Conservation (phyloP, 1,140 invertebrate genomes). For the Drosophila pachea region DNA sequence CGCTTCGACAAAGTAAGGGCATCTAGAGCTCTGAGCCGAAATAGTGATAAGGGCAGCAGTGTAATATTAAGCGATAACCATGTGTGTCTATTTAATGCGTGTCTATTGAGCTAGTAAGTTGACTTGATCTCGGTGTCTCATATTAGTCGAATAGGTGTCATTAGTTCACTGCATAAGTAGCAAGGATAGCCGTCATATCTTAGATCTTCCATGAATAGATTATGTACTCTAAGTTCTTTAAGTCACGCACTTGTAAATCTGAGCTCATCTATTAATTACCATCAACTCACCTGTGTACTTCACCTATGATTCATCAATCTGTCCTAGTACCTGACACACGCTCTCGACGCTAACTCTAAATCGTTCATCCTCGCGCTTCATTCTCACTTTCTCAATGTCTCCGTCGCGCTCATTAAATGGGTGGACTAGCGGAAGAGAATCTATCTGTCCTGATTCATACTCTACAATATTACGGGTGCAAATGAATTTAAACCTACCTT, state of each 20-base stretch:
- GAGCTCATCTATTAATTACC: constrained; percentile 14
- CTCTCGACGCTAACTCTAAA: not conserved
- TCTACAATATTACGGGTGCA: constrained; percentile 45
- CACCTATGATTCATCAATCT: constrained; percentile 44
- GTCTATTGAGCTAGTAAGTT: not conserved
- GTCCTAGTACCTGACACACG: constrained; percentile 67
- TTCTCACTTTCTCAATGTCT: constrained; percentile 5
- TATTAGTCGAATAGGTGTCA: not conserved
- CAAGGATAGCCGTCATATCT: constrained; percentile 63
- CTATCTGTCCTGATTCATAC: not conserved
- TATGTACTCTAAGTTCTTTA: constrained; percentile 25
- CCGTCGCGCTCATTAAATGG: not conserved
- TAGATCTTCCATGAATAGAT: constrained; percentile 67
- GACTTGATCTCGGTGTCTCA: not conserved
- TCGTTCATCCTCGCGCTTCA: not conserved
- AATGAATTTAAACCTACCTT: constrained; percentile 43
- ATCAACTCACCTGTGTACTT: not conserved
- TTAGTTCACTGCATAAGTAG: constrained; percentile 25
- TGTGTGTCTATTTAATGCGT: not conserved
- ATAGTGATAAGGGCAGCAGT: constrained; percentile 29
- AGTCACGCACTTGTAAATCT: constrained; percentile 44
- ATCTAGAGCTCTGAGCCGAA: constrained; percentile 11
- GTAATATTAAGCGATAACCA: not conserved
- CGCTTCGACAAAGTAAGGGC: constrained; percentile 67
- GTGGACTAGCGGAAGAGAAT: not conserved